phyloP scores from a whole-genome alignment of 2,797 vertebrate species.

The Otus scops region DNA sequence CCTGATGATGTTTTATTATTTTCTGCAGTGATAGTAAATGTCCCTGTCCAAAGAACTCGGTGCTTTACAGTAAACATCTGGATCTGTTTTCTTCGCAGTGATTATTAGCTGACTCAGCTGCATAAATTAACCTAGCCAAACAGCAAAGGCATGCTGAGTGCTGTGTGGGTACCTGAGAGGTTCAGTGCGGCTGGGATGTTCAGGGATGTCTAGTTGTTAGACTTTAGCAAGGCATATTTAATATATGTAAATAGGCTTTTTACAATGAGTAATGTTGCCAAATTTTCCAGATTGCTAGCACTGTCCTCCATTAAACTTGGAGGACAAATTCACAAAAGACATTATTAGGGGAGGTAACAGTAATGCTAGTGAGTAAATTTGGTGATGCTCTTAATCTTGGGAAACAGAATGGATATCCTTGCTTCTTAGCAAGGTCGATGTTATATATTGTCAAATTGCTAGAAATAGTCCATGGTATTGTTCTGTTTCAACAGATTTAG shows the following conservation, averaged over 20 bases:
- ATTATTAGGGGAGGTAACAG: neutral
- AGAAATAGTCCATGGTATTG: neutral
- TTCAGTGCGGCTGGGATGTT: neutral
- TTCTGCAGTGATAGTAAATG: neutral
- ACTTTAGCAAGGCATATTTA: constrained; percentile 28
- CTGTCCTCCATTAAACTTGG: constrained; percentile 52
- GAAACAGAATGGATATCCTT: neutral
- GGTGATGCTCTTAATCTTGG: neutral
- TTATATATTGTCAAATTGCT: neutral
- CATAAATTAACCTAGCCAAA: constrained; percentile 25
- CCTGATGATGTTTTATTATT: neutral
- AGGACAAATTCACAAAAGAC: constrained; percentile 38
- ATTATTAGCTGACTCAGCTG: constrained; percentile 45
- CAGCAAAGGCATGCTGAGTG: neutral
- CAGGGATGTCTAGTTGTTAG: neutral
- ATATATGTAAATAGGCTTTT: constrained; percentile 43
- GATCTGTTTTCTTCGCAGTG: neutral
- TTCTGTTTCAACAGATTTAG: neutral
- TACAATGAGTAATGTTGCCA: constrained; percentile 41
- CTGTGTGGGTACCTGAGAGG: neutral
- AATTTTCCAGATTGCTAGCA: constrained; percentile 51
- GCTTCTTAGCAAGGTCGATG: neutral
- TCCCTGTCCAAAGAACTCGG: neutral
- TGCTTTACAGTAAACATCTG: constrained; percentile 22
- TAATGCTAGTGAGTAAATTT: neutral